A percentile compares a stretch with the other conserved stretches of the same genome.
phyloP scores from a whole-genome alignment of 2,888 invertebrate species.

The Cryptophagus acutangulus region DNA sequence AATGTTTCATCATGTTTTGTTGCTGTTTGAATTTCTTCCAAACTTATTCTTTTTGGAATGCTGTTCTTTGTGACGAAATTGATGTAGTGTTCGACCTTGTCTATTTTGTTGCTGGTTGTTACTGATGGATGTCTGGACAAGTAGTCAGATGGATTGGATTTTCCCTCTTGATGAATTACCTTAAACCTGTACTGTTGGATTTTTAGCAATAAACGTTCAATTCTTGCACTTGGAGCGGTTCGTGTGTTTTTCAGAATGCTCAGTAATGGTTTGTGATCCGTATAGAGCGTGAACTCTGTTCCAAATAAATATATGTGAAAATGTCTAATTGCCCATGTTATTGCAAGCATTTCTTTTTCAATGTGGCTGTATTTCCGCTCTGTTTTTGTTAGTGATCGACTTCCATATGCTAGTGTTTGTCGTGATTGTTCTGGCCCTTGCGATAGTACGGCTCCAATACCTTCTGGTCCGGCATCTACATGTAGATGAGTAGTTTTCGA shows the following conservation, averaged over 20 bases:
- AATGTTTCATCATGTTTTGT: conserved; percentile 3
- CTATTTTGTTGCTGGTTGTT: not conserved
- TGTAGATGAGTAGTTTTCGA: not conserved
- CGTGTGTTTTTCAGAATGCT: conserved; percentile 8
- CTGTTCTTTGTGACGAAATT: not conserved
- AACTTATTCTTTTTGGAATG: not conserved
- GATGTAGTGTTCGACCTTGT: conserved; percentile 5
- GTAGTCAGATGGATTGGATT: conserved; percentile 6
- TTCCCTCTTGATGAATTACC: conserved; percentile 1
- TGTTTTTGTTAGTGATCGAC: conserved; percentile 5
- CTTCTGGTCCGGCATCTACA: conserved; percentile 4
- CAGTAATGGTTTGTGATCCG: conserved; percentile 13
- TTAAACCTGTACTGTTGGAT: conserved; percentile 5
- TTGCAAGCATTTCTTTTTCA: conserved; percentile 11
- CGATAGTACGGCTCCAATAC: not conserved
- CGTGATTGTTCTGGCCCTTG: not conserved
- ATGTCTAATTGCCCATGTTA: conserved; percentile 12
- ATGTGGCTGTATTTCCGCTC: conserved; percentile 11
- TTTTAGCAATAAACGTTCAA: conserved; percentile 4
- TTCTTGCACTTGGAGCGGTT: conserved; percentile 1
- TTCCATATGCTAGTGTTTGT: conserved; percentile 10
- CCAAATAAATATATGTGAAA: conserved; percentile 12
- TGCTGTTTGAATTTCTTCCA: not conserved
- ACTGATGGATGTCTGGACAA: conserved; percentile 4
- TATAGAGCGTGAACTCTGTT: conserved; percentile 9